These are phyloP conservation scores for Diarsia dahlii DNA, from an alignment of 2,888 invertebrate species.

Conservation along the genomic window DNA sequence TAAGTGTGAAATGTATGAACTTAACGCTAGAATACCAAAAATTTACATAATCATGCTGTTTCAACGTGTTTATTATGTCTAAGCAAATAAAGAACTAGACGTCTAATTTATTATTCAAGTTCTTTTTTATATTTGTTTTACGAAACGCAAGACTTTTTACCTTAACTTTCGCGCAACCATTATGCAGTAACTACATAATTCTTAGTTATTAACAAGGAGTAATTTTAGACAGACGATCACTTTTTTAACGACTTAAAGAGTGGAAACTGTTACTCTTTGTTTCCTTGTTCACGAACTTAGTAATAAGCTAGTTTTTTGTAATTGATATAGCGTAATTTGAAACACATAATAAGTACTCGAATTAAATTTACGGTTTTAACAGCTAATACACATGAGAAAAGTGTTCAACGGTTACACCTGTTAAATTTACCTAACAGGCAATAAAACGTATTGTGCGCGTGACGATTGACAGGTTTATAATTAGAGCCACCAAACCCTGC, in stretches of 20 bases:
- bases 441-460: constrained; percentile 52
- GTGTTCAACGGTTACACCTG: constrained; percentile 38
- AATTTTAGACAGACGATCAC: constrained; percentile 10
- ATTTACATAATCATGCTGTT: constrained; percentile 43
- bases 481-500: constrained; percentile 64
- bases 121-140: constrained; percentile 28
- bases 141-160: constrained; percentile 25
- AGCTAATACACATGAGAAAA: constrained; percentile 13
- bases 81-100: constrained; percentile 28
- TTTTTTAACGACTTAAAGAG: constrained; percentile 10
- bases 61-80: constrained; percentile 6
- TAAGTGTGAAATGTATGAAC: constrained; percentile 11
- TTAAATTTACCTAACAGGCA: constrained; percentile 50
- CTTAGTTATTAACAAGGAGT: constrained; percentile 2
- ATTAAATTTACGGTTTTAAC: not conserved
- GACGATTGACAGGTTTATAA: constrained; percentile 64
- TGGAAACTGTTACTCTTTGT: not conserved
- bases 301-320: not conserved
- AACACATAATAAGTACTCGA: not conserved
- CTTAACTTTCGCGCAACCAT: constrained; percentile 43
- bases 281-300: constrained; percentile 8
- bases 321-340: not conserved
- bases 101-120: constrained; percentile 29
- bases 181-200: constrained; percentile 37
- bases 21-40: constrained; percentile 1